phyloP scores from a whole-genome alignment of 2,113 vertebrate genomes.

The Ictalurus furcatus region DNA sequence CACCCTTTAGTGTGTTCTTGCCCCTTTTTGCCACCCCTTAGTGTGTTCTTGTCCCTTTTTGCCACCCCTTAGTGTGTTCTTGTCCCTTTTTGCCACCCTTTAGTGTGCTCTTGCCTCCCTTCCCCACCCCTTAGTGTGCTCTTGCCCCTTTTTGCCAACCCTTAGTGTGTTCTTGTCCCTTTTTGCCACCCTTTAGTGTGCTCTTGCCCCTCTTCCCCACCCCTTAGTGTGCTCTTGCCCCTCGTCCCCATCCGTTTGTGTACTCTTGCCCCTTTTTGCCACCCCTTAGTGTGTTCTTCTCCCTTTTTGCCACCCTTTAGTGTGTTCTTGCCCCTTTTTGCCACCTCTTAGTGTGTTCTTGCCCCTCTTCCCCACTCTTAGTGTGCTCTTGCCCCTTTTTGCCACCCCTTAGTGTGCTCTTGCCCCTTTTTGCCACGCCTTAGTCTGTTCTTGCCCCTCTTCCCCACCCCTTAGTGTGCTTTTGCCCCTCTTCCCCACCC shows the following conservation, averaged over 20 bases:
- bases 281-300: not conserved
- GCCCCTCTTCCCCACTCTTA: not conserved
- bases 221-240: not conserved
- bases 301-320: not conserved
- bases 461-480: not conserved
- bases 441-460: not conserved
- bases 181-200: not conserved
- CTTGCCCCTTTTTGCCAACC: not conserved
- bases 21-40: not conserved
- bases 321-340: not conserved
- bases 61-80: not conserved
- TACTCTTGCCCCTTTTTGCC: not conserved
- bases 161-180: not conserved
- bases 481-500: not conserved
- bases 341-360: not conserved
- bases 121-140: not conserved
- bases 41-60: not conserved
- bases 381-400: not conserved
- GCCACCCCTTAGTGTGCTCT: not conserved
- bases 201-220: no score
- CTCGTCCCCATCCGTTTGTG: not conserved
- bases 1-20: not conserved
- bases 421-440: not conserved
- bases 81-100: not conserved
- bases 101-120: not conserved